These are phyloP conservation scores for Tinea trinotella DNA, from an alignment of 2,888 invertebrate genomes.

Conservation along the genomic window DNA sequence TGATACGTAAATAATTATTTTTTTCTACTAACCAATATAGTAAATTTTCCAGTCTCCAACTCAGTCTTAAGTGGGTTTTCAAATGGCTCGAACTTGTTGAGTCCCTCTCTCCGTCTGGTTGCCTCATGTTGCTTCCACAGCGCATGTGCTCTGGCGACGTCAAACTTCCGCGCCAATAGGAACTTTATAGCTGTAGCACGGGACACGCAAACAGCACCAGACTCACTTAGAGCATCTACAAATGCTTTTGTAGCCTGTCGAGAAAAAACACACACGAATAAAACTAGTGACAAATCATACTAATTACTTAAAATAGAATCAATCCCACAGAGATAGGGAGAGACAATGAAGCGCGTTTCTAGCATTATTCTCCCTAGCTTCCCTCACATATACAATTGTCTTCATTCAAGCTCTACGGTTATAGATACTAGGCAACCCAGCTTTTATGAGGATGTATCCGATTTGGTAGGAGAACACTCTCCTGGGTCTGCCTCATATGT, in stretches of 20 bases:
- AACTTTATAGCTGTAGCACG: conserved; percentile 95
- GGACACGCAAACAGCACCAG: conserved; percentile 70
- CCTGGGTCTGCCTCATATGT: no score
- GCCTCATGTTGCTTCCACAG: conserved; percentile 95
- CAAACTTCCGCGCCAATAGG: conserved; percentile 94
- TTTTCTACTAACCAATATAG: conserved; percentile 82
- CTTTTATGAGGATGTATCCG: no score
- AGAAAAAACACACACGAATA: conserved; percentile 25
- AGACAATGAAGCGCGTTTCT: neutral
- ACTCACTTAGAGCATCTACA: conserved; percentile 80
- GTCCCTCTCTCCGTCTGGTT: conserved; percentile 88
- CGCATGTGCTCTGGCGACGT: conserved; percentile 89
- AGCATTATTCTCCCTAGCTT: neutral
- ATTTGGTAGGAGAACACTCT: no score
- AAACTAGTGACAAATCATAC: neutral
- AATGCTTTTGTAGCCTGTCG: conserved; percentile 87
- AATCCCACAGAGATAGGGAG: neutral
- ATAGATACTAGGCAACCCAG: no score
- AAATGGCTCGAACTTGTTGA: conserved; percentile 86
- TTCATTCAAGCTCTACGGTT: no score
- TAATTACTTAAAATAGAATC: neutral
- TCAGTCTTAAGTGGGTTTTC: conserved; percentile 89
- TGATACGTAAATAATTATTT: no score
- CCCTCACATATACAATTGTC: no score
- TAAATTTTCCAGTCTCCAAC: conserved; percentile 94